A percentile compares a stretch with the other conserved stretches of the same genome.
phyloP scores from a whole-genome alignment of 1,140 invertebrate species.

The Camponotus vicinus region DNA sequence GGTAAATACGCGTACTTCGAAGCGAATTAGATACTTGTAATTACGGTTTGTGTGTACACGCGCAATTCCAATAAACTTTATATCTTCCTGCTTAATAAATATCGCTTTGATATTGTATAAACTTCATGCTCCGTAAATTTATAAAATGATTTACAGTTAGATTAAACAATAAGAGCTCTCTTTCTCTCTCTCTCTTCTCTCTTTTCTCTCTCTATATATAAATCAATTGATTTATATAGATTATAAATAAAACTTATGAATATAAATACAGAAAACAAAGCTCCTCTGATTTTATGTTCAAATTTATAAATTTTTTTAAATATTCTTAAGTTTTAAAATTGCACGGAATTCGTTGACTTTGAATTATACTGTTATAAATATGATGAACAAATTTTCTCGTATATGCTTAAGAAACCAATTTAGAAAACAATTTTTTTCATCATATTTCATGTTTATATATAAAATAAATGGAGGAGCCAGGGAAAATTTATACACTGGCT shows the following conservation, averaged over 20 bases:
- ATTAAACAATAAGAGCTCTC: slow-evolving; percentile 6
- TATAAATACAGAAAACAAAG: not conserved
- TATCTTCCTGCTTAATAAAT: slow-evolving; percentile 50
- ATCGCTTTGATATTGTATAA: slow-evolving; percentile 46
- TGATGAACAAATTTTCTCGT: not conserved
- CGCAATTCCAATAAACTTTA: slow-evolving; percentile 54
- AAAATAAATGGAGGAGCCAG: slow-evolving; percentile 21
- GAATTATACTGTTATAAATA: not conserved
- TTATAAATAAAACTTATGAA: not conserved
- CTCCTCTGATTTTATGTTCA: not conserved
- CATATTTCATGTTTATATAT: not conserved
- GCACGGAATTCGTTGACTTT: not conserved
- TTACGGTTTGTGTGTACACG: slow-evolving; percentile 49
- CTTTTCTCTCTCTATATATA: not conserved
- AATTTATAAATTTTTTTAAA: slow-evolving; percentile 1
- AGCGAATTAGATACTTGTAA: slow-evolving; percentile 61
- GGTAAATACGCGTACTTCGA: slow-evolving; percentile 49
- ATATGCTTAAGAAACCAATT: not conserved
- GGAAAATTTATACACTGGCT: slow-evolving; percentile 10
- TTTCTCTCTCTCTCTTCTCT: no score
- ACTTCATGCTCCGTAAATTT: slow-evolving; percentile 23
- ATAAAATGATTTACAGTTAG: slow-evolving; percentile 35
- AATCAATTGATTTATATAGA: not conserved
- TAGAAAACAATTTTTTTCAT: not conserved
- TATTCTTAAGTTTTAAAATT: not conserved